Evolutionary conservation across 2,888 invertebrate species (phyloP).

Genomic region (Steinernema scapterisci): DNA sequence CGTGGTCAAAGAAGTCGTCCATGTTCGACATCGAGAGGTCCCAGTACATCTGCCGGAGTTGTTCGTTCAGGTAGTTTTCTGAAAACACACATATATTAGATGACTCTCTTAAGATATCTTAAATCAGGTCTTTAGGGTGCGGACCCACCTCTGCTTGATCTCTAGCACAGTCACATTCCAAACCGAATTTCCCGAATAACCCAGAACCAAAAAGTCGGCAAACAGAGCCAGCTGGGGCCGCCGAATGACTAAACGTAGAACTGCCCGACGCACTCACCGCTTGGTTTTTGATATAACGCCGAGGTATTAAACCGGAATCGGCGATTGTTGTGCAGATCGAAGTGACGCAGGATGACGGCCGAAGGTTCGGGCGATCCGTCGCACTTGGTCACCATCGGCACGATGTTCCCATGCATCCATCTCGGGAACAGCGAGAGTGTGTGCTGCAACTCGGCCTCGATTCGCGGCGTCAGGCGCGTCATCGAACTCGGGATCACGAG

Average conservation of each 20-base stretch:
- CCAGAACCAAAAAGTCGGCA: no score
- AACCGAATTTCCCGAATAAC: no score
- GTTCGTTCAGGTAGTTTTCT: constrained; percentile 27
- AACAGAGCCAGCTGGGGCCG: neutral
- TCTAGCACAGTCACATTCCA: neutral
- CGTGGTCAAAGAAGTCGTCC: constrained; percentile 42
- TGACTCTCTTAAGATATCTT: no score
- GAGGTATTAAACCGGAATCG: constrained; percentile 37
- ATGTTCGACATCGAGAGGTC: constrained; percentile 47
- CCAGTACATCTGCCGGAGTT: constrained; percentile 32
- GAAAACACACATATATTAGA: neutral
- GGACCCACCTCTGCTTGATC: no score
- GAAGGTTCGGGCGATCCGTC: constrained; percentile 36
- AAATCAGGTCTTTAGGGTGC: no score
- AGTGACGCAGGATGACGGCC: constrained; percentile 36
- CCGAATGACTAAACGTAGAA: neutral
- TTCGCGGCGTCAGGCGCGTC: constrained; percentile 46
- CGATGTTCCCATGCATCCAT: constrained; percentile 38
- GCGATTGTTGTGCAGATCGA: constrained; percentile 35
- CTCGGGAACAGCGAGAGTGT: constrained; percentile 37
- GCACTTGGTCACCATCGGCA: constrained; percentile 36
- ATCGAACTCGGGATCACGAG: constrained; percentile 49
- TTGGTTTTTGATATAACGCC: constrained; percentile 18
- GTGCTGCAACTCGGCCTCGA: constrained; percentile 50
- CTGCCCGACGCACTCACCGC: constrained; percentile 24